A percentile compares a stretch with the other conserved stretches of the same genome.
phyloP scores from a whole-genome alignment of 2,113 vertebrate genomes.

The Murina feae region DNA sequence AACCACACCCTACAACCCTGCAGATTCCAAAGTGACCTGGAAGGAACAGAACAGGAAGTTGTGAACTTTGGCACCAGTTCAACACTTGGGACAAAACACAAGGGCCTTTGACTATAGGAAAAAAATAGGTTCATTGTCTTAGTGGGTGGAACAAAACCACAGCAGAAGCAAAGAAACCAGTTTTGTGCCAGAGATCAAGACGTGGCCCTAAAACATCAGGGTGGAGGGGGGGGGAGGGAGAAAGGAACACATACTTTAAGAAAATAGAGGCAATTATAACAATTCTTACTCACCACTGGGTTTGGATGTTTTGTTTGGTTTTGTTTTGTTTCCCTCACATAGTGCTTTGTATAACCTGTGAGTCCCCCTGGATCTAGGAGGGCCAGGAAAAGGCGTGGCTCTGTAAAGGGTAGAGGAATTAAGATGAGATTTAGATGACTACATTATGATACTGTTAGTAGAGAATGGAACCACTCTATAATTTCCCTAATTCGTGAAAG shows the following conservation, averaged over 20 bases:
- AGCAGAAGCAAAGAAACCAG: constrained; percentile 23
- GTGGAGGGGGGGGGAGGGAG: background rate
- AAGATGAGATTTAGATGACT: background rate
- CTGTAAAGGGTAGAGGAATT: background rate
- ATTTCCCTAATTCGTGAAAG: background rate
- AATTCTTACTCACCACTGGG: background rate
- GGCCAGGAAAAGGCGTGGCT: background rate
- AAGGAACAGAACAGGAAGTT: constrained; percentile 24
- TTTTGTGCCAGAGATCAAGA: constrained; percentile 39
- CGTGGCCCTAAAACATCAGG: constrained; percentile 1
- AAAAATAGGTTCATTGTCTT: constrained; percentile 56
- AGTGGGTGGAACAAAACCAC: constrained; percentile 40
- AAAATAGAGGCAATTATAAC: background rate
- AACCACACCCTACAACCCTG: background rate
- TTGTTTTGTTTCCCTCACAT: background rate
- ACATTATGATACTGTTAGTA: background rate
- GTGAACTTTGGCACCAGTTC: background rate
- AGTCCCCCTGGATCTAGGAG: background rate
- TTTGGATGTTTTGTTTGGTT: background rate
- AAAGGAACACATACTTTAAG: constrained; percentile 10
- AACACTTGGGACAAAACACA: constrained; percentile 26
- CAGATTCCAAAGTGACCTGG: background rate
- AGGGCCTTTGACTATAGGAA: constrained; percentile 47
- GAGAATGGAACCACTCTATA: background rate
- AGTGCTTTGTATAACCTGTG: background rate